phyloP scores from a whole-genome alignment of 2,113 vertebrate genomes.

The Microcebus griseorufus region DNA sequence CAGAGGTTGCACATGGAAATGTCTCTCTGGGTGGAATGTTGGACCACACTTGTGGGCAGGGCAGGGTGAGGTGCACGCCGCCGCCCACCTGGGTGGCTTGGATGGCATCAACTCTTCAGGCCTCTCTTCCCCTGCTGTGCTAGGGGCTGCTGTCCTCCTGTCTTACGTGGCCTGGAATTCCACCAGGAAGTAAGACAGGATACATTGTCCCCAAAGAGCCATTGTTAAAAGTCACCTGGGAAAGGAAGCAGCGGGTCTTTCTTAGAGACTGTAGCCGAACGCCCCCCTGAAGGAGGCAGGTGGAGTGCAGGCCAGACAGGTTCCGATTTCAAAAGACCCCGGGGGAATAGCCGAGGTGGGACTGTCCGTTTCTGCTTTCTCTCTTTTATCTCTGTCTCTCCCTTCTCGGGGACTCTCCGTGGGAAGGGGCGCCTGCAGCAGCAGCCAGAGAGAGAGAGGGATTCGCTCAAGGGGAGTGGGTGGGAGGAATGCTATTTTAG shows the following conservation, averaged over 20 bases:
- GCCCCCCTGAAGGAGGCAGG: neutral
- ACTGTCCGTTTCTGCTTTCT: neutral
- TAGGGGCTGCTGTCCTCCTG: neutral
- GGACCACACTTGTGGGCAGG: neutral
- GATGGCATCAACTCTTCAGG: neutral
- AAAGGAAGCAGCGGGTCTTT: neutral
- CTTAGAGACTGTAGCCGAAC: neutral
- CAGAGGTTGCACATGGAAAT: neutral
- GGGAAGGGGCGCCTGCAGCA: neutral
- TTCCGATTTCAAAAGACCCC: neutral
- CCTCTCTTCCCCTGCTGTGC: neutral
- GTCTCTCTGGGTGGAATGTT: neutral
- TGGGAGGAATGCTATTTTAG: conserved; percentile 48
- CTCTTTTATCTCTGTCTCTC: neutral
- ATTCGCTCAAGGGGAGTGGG: neutral
- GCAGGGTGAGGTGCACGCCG: neutral
- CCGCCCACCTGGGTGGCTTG: neutral
- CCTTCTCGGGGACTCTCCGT: neutral
- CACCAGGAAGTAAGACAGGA: neutral
- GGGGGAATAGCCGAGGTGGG: fast-evolving
- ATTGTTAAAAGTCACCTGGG: neutral
- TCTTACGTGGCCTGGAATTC: neutral
- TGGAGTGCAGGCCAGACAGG: neutral
- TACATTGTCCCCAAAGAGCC: neutral
- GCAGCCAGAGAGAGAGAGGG: neutral